Evolutionary conservation across 92 coral and sea anemone species (phyloP), one percentile per base, ranked within the genome.

Genomic region (Epizoanthus rinbou): DNA sequence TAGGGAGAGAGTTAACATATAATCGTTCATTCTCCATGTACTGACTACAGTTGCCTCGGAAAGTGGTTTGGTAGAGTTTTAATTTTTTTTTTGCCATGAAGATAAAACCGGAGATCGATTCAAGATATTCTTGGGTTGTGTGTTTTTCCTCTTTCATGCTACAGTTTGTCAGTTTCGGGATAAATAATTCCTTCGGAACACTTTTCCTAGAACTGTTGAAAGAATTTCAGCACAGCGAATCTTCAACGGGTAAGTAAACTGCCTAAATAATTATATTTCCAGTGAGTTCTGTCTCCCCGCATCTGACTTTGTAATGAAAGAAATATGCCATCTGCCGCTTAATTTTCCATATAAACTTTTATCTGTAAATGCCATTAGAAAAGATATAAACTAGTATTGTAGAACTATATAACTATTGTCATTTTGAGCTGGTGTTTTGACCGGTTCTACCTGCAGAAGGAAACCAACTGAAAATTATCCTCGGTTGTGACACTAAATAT

Each of bases 181-280:
- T 78, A 19, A 37, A 21, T 37, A 78, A 78, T 31, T 60, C 82
- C 37, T 78, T 78, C 13, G 82, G 82, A 22, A 62, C 71, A 33
- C 82, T 78, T 22, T 78, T 78, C 82, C 39, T 78, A 19, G 82
- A 78, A 41, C 70, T 78, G 37, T 16, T 78, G 82, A 78, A 63
- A 28, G 82, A 78, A 21, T 78, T 78, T 39, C 52, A 78, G 21
- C 82, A 41, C 63, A 63, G 82, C 59, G 82, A 78, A 21, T 78
- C 82, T 10, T 56, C 70, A 14, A 78, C 82, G 5, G 82, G 82
- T 78, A 59, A 78, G 82, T 54, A 24, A 28, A 54, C 24, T 25
- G 54, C 54, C 15, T 50, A 10, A 10, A 43, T 9, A 28, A 43
- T 43, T 43, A 0, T 6, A 15, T 50, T 50, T 50, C 9, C 54